Percentiles rank a stretch among this genome's conserved stretches.
These are phyloP conservation scores for Pterostichus niger DNA, from an alignment of 2,888 invertebrate genomes.

Conservation along the genomic window DNA sequence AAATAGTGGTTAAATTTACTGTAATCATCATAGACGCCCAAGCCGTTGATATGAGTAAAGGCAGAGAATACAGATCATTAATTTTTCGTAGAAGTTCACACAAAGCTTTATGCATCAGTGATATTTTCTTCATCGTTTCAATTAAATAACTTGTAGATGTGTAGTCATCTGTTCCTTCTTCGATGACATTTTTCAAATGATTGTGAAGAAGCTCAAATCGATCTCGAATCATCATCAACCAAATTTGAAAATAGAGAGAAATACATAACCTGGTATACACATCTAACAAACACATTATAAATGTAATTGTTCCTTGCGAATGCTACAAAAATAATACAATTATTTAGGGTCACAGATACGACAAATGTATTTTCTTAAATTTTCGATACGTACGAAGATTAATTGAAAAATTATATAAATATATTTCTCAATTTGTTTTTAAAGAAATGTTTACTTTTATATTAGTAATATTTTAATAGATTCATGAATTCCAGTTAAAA, in stretches of 20 bases:
- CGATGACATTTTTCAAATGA: neutral
- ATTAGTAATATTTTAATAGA: no score
- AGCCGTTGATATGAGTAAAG: neutral
- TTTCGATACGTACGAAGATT: no score
- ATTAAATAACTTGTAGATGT: neutral
- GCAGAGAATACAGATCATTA: neutral
- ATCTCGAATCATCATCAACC: neutral
- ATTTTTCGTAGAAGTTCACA: neutral
- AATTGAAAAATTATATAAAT: no score
- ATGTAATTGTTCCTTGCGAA: no score
- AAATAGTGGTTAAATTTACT: neutral
- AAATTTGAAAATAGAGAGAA: neutral
- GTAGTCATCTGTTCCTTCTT: neutral
- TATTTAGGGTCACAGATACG: no score
- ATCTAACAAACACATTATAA: neutral
- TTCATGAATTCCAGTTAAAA: no score
- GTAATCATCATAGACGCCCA: neutral
- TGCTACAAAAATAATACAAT: no score
- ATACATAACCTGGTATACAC: neutral
- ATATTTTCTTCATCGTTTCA: neutral
- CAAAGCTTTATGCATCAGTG: neutral
- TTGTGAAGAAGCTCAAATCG: neutral
- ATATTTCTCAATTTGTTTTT: no score
- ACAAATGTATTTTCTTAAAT: no score
- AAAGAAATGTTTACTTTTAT: no score